Evolutionary conservation across 2,113 vertebrate species (phyloP).

Genomic region (Salvelinus sp.): DNA sequence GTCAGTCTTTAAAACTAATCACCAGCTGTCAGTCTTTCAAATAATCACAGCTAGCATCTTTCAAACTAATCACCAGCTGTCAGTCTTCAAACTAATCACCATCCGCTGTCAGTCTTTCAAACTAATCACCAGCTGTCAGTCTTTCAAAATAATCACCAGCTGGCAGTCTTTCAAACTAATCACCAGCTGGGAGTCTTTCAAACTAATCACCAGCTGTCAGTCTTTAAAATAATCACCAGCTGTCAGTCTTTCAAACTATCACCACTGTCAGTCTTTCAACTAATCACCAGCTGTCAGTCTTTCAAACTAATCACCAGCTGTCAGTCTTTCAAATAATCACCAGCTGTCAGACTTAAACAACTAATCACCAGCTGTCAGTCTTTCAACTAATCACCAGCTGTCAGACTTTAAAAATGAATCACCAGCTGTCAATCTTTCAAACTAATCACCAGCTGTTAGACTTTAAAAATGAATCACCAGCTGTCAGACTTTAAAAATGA

Average conservation of each 20-base stretch:
- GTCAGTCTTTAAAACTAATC: constrained; percentile 55
- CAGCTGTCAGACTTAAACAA: no score
- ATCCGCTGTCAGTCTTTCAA: constrained; percentile 36
- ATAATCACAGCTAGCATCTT: no score
- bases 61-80: constrained; percentile 53
- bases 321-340: constrained; percentile 56
- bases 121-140: constrained; percentile 40
- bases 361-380: neutral
- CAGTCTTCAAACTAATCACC: constrained; percentile 55
- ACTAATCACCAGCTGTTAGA: constrained; percentile 42
- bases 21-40: constrained; percentile 37
- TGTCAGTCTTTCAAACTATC: no score
- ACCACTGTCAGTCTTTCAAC: no score
- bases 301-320: no score
- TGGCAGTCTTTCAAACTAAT: constrained; percentile 24
- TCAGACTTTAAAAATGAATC: constrained; percentile 54
- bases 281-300: no score
- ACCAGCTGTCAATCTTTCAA: constrained; percentile 37
- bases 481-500: constrained; percentile 45
- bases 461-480: constrained; percentile 56
- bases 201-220: constrained; percentile 64
- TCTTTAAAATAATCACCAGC: constrained; percentile 13
- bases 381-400: constrained; percentile 20
- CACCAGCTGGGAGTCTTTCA: constrained; percentile 40
- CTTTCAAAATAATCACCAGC: constrained; percentile 4